Evolutionary conservation across 2,888 invertebrate genomes (phyloP).

Genomic region (Parnassius orleans): DNA sequence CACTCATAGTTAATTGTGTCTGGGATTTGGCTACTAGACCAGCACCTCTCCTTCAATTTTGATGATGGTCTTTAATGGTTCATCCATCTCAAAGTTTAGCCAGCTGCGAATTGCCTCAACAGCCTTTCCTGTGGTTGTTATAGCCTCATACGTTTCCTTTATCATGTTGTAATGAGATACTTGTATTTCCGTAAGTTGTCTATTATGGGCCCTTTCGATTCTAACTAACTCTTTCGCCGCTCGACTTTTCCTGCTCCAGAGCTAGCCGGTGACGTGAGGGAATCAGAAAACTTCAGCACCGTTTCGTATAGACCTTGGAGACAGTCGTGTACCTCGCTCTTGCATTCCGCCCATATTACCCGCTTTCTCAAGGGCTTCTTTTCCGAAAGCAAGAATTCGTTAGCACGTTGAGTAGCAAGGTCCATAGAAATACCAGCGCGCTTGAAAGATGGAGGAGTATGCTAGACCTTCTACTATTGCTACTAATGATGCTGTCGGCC

Average conservation of each 20-base stretch:
- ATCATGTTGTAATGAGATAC: neutral
- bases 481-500: no score
- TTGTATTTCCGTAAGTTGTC: neutral
- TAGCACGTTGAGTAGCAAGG: no score
- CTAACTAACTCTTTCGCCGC: neutral
- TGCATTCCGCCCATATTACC: no score
- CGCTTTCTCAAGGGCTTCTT: no score
- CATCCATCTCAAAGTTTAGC: neutral
- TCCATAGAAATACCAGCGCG: no score
- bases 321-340: neutral
- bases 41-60: neutral
- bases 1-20: no score
- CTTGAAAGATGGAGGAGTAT: no score
- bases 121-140: neutral
- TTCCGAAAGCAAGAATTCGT: no score
- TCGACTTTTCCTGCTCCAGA: neutral
- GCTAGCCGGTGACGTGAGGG: neutral
- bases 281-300: neutral
- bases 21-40: no score
- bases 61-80: neutral
- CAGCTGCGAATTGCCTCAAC: neutral
- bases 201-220: neutral
- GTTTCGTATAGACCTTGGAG: neutral
- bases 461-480: no score
- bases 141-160: neutral